A percentile compares a stretch with the other conserved stretches of the same genome.
Conservation (phyloP, 2,113 vertebrate species). For the Orycteropus afer region DNA sequence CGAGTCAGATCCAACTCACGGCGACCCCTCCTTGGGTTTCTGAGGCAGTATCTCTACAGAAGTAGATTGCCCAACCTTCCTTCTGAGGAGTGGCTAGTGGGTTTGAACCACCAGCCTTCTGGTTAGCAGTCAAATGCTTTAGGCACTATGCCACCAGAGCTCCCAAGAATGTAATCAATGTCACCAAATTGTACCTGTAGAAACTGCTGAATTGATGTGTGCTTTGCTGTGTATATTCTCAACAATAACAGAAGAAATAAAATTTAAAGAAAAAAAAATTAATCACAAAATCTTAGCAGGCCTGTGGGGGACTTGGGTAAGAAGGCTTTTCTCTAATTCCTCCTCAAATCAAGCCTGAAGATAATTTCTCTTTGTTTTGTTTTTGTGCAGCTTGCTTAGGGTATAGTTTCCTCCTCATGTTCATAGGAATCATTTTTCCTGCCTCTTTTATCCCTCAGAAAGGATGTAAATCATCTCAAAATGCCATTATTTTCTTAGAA, state of each 20-base stretch:
- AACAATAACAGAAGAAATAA: neutral
- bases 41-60: too few relatives aligned
- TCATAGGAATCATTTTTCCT: neutral
- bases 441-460: neutral
- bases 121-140: too few relatives aligned
- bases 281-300: neutral
- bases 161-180: too few relatives aligned
- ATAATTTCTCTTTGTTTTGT: neutral
- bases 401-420: neutral
- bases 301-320: rapidly evolving
- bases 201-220: neutral
- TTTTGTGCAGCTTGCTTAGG: neutral
- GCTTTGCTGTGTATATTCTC: neutral
- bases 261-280: neutral
- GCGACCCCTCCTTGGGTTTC: too few relatives aligned
- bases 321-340: neutral
- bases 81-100: too few relatives aligned
- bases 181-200: neutral
- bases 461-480: neutral
- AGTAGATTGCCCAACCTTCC: too few relatives aligned
- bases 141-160: too few relatives aligned
- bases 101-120: too few relatives aligned
- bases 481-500: neutral
- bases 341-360: neutral
- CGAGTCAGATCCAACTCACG: too few relatives aligned